These are phyloP conservation scores for Celastrina argiolus DNA, from an alignment of 2,888 invertebrate genomes.

Conservation along the genomic window DNA sequence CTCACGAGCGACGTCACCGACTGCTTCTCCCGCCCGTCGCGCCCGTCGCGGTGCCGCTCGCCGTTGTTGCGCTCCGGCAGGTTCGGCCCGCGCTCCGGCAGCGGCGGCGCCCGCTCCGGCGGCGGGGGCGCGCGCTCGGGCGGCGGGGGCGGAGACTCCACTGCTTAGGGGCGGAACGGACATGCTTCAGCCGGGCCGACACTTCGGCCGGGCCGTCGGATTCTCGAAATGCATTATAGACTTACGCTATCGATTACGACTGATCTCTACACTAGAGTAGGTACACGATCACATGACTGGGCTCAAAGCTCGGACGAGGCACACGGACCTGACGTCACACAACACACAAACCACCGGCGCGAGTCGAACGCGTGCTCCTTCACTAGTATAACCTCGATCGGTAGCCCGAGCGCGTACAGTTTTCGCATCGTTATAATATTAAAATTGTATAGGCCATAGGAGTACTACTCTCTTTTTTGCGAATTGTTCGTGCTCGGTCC, in stretches of 20 bases:
- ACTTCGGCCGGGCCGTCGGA: not conserved
- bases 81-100: conserved; percentile 48
- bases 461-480: too few species aligned
- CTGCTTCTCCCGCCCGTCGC: conserved; percentile 34
- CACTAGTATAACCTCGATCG: not conserved
- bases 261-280: not conserved
- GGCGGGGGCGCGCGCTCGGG: conserved; percentile 44
- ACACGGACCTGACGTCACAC: conserved; percentile 1
- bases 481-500: too few species aligned
- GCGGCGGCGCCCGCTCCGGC: conserved; percentile 43
- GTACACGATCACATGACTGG: not conserved
- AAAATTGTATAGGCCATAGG: too few species aligned
- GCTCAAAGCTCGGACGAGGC: not conserved
- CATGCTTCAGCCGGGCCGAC: not conserved
- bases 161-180: conserved; percentile 30
- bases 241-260: not conserved
- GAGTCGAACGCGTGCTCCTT: not conserved
- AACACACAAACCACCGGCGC: not conserved
- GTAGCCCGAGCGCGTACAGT: not conserved
- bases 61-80: conserved; percentile 37
- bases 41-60: conserved; percentile 27
- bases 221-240: not conserved
- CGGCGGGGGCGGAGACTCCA: conserved; percentile 55
- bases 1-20: conserved; percentile 65
- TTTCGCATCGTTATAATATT: not conserved